Conservation (phyloP, 2,797 vertebrate genomes). For the Holocentrus rufus region DNA sequence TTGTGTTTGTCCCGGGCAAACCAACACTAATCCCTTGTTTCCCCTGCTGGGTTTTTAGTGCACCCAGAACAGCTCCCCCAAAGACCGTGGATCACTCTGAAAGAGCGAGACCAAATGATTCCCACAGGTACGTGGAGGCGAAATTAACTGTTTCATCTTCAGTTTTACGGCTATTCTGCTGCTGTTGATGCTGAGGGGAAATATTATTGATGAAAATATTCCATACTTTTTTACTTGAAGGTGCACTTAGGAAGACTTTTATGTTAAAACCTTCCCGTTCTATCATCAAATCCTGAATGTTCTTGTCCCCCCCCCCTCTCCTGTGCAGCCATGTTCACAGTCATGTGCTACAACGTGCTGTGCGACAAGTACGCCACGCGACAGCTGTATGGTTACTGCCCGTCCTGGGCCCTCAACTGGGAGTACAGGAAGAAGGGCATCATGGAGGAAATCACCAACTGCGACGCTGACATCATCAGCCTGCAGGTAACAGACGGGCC, state of each 20-base stretch:
- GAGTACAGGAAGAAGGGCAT: constrained; percentile 99
- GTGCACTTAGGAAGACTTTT: no score
- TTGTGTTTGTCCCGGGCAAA: constrained; percentile 24
- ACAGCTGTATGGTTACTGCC: constrained; percentile 99
- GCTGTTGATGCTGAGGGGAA: no score
- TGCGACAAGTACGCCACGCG: constrained; percentile 99
- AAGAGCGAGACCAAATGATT: constrained; percentile 94
- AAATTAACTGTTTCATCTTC: no score
- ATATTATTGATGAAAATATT: no score
- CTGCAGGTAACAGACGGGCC: constrained; percentile 86
- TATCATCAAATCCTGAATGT: no score
- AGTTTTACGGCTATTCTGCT: no score
- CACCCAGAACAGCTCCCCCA: constrained; percentile 99
- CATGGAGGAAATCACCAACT: constrained; percentile 98
- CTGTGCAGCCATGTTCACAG: constrained; percentile 90
- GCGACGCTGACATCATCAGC: constrained; percentile 98
- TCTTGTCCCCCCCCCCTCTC: no score
- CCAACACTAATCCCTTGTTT: fast-evolving
- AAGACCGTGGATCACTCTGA: constrained; percentile 97
- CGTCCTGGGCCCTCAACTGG: constrained; percentile 98
- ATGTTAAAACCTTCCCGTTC: no score
- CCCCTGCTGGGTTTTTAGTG: constrained; percentile 76
- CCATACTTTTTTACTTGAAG: no score
- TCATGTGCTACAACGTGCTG: constrained; percentile 99
- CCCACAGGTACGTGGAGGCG: constrained; percentile 86